Evolutionary conservation across 2,797 vertebrate genomes (phyloP).

Genomic region (Galaxias olidus): DNA sequence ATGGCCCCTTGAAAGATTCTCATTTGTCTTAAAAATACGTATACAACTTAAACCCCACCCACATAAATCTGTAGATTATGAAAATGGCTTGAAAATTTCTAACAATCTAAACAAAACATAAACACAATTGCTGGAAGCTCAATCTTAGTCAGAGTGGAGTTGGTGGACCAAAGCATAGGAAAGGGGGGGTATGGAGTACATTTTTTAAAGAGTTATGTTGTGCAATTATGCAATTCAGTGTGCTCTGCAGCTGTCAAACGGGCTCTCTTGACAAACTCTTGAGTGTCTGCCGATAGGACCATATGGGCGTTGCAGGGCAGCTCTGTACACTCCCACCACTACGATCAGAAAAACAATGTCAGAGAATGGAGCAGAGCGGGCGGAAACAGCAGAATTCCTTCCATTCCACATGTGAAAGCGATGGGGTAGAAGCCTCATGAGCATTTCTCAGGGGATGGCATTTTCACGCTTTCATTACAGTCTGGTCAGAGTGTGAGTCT

Average conservation of each 20-base stretch:
- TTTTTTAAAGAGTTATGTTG: not conserved
- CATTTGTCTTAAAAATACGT: not conserved
- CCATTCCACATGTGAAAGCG: conserved; percentile 30
- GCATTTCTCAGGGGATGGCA: not conserved
- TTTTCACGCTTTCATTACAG: not conserved
- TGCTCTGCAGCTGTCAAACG: not conserved
- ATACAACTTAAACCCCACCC: not conserved
- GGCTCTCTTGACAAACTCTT: not conserved
- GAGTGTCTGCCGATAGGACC: conserved; percentile 30
- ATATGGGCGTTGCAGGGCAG: conserved; percentile 28
- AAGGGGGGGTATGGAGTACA: not conserved
- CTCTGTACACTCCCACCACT: conserved; percentile 37
- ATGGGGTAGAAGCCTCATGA: conserved; percentile 16
- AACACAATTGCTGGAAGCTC: not conserved
- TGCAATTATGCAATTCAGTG: conserved; percentile 2
- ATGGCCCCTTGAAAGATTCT: too few relatives aligned
- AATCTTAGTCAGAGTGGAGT: not conserved
- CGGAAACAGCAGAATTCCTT: conserved; percentile 33
- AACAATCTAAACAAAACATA: not conserved
- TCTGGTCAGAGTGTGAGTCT: not conserved
- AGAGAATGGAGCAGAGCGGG: conserved; percentile 25
- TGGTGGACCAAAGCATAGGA: not conserved
- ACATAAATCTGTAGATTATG: conserved; percentile 16
- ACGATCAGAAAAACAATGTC: conserved; percentile 44
- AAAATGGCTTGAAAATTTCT: not conserved